phyloP scores from a whole-genome alignment of 2,113 vertebrate genomes.

The Centropus unirufus region DNA sequence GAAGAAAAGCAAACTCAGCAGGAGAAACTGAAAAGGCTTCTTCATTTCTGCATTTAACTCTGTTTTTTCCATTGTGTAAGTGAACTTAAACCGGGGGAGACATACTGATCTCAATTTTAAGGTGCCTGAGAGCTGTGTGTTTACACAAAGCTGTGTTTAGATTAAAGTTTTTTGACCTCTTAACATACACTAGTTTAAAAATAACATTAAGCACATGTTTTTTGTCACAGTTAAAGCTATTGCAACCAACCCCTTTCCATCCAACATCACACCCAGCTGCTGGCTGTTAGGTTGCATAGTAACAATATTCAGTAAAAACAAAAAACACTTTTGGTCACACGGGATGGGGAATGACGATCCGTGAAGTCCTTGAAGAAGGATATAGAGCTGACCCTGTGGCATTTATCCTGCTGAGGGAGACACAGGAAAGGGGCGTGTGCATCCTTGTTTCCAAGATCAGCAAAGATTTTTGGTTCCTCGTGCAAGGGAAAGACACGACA shows the following conservation, averaged over 20 bases:
- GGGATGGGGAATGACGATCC: background rate
- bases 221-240: constrained; percentile 47
- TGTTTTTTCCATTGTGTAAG: constrained; percentile 33
- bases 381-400: background rate
- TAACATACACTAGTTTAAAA: constrained; percentile 64
- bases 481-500: background rate
- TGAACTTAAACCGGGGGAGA: background rate
- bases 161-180: constrained; percentile 57
- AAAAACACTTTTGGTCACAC: background rate
- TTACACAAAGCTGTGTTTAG: constrained; percentile 49
- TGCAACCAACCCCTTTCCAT: constrained; percentile 28
- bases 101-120: constrained; percentile 12
- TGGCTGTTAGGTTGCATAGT: constrained; percentile 40
- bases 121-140: constrained; percentile 9
- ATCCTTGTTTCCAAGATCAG: background rate
- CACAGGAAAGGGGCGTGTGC: background rate
- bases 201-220: constrained; percentile 50
- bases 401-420: background rate
- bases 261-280: constrained; percentile 36
- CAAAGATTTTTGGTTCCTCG: background rate
- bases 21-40: background rate
- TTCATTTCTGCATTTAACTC: background rate
- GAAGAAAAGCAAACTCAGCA: background rate
- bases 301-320: constrained; percentile 7
- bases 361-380: background rate